Evolutionary conservation across 2,797 vertebrate species (phyloP).

Genomic region (Tokudaia tokunoshimensis): DNA sequence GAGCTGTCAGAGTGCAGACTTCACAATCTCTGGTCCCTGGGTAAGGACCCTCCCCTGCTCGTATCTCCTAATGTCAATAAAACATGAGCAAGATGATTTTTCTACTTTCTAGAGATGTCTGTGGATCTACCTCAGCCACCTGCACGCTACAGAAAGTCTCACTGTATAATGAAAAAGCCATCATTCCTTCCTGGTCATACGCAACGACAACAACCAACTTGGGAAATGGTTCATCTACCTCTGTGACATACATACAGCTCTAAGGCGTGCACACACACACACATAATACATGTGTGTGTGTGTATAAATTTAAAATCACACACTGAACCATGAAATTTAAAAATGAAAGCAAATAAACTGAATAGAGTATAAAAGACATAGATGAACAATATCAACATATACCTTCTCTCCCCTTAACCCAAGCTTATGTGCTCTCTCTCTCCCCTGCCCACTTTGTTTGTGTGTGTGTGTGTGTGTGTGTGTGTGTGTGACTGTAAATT

Average conservation of each 20-base stretch:
- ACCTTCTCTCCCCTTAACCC: background rate
- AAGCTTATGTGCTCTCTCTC: background rate
- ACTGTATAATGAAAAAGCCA: background rate
- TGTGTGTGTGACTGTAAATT: background rate
- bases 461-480: background rate
- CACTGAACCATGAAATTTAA: background rate
- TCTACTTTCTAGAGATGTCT: background rate
- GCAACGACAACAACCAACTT: background rate
- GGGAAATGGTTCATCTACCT: background rate
- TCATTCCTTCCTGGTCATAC: background rate
- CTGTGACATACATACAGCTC: background rate
- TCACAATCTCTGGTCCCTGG: background rate
- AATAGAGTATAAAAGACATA: background rate
- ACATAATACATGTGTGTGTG: too few relatives aligned
- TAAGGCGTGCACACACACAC: background rate
- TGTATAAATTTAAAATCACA: background rate
- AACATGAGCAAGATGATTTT: background rate
- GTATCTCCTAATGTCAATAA: background rate
- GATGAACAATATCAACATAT: background rate
- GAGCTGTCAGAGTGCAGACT: background rate
- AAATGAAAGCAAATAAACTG: background rate
- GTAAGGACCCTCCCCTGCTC: background rate
- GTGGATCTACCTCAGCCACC: background rate
- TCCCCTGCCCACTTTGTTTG: background rate
- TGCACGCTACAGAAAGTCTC: background rate